phyloP scores from a whole-genome alignment of 1,140 invertebrate species.

The Ridgeia piscesae region DNA sequence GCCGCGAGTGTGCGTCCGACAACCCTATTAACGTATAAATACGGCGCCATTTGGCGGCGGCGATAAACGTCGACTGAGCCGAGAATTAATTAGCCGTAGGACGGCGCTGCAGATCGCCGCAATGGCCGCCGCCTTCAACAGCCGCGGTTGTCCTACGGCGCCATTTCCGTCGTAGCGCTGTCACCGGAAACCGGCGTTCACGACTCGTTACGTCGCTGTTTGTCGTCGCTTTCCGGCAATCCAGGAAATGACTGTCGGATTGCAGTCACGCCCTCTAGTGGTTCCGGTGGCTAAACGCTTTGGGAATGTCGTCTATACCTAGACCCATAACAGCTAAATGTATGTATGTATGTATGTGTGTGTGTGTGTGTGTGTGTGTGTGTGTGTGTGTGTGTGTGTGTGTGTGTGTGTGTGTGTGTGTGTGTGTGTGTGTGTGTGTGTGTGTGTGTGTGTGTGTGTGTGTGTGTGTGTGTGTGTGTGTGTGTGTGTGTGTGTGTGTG shows the following conservation, averaged over 20 bases:
- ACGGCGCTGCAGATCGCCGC: too few species aligned
- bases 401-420: too few species aligned
- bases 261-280: background rate
- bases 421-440: too few species aligned
- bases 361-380: too few species aligned
- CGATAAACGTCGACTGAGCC: background rate
- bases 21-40: conserved; percentile 6
- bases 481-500: too few species aligned
- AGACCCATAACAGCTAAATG: too few species aligned
- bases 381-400: too few species aligned
- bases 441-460: too few species aligned
- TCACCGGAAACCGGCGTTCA: background rate
- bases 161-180: background rate
- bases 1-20: background rate
- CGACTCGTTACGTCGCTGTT: background rate
- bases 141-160: background rate
- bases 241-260: background rate
- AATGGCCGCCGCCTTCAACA: background rate
- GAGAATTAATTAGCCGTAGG: background rate
- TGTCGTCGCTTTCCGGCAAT: background rate
- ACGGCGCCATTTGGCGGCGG: background rate
- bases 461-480: too few species aligned
- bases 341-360: too few species aligned
- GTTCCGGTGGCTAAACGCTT: background rate
- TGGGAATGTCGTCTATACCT: background rate